phyloP scores from a whole-genome alignment of 2,888 invertebrate species.

The Shargacucullia verbasci region DNA sequence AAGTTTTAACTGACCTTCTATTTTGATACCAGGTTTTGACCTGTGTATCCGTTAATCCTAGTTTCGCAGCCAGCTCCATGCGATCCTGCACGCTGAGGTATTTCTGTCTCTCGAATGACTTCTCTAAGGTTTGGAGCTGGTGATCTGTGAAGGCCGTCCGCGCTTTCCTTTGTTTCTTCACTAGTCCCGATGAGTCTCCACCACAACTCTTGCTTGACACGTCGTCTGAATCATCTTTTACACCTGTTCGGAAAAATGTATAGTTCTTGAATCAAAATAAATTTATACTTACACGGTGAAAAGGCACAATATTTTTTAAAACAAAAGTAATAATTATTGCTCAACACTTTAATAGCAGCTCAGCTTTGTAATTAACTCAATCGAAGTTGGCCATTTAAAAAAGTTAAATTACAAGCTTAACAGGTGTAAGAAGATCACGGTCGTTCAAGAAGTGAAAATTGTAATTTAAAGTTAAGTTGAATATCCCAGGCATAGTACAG shows the following conservation, averaged over 20 bases:
- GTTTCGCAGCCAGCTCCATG: slow-evolving; percentile 98
- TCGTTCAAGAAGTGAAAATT: no score
- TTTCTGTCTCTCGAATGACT: slow-evolving; percentile 98
- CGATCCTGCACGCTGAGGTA: slow-evolving; percentile 99
- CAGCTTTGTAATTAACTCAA: no score
- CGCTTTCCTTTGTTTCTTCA: slow-evolving; percentile 98
- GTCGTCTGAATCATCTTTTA: slow-evolving; percentile 95
- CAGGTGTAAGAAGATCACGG: no score
- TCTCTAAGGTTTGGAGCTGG: slow-evolving; percentile 98
- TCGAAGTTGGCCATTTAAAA: no score
- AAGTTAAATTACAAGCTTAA: no score
- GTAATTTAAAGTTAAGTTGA: no score
- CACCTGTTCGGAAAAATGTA: slow-evolving; percentile 89
- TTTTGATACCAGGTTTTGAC: slow-evolving; percentile 99
- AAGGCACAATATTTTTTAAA: no score
- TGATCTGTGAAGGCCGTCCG: slow-evolving; percentile 99
- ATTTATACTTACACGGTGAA: no score
- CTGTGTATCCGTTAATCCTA: slow-evolving; percentile 99
- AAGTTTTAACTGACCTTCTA: slow-evolving; percentile 92
- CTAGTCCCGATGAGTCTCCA: slow-evolving; percentile 86
- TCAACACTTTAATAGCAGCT: no score
- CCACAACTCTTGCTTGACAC: slow-evolving; percentile 89
- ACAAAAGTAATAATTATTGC: no score
- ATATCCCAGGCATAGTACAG: no score
- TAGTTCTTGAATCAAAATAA: background rate